Conservation (phyloP, 2,113 vertebrate species). For the Actenoides lindsayi region DNA sequence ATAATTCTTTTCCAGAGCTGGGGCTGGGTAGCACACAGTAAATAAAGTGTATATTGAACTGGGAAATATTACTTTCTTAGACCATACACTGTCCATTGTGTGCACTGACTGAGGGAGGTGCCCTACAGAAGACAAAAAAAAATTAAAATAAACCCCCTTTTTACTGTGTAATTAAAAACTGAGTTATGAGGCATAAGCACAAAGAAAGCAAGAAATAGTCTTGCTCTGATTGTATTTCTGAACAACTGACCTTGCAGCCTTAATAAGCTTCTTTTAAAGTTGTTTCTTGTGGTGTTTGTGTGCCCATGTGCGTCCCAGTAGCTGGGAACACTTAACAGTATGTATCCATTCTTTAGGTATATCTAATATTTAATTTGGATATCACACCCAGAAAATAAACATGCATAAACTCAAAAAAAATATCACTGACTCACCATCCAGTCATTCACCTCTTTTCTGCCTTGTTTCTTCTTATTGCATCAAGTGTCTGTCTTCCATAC, state of each 20-base stretch:
- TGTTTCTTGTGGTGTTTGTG: constrained; percentile 30
- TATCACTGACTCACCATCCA: constrained; percentile 46
- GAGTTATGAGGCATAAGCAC: constrained; percentile 1
- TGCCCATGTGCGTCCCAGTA: not conserved
- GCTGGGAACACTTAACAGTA: not conserved
- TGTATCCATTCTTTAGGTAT: not conserved
- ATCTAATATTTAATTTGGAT: constrained; percentile 46
- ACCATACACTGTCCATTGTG: not conserved
- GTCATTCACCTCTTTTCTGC: constrained; percentile 18
- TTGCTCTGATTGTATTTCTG: constrained; percentile 7
- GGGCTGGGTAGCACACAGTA: not conserved
- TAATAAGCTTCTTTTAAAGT: constrained; percentile 12
- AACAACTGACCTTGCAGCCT: not conserved
- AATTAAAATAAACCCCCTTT: not conserved
- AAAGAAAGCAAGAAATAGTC: constrained; percentile 24
- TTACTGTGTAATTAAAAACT: constrained; percentile 26
- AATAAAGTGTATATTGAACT: not conserved
- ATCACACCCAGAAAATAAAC: constrained; percentile 64
- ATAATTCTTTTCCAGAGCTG: not conserved
- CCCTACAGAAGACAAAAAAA: not conserved
- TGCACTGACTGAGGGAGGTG: not conserved
- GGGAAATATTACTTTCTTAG: not conserved
- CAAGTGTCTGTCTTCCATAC: not conserved
- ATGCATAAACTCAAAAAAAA: constrained; percentile 48
- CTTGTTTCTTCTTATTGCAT: not conserved